phyloP scores from a whole-genome alignment of 2,888 invertebrate genomes.

The Sphinx pinastri region DNA sequence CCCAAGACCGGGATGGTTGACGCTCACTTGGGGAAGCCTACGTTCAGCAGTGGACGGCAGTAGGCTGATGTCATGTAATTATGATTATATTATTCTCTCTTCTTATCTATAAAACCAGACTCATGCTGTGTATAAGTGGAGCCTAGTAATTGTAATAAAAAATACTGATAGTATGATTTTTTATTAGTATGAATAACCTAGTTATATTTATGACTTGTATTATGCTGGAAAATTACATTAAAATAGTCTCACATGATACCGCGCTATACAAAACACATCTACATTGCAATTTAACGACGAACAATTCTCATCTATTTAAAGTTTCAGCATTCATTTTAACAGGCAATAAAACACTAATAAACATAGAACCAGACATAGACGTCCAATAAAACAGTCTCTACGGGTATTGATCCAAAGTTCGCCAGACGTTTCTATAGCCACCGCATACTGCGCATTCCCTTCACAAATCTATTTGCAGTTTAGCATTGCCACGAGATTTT shows the following conservation, averaged over 20 bases:
- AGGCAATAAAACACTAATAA: neutral
- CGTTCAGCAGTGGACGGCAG: too few species aligned
- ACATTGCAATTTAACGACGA: neutral
- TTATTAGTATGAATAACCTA: too few species aligned
- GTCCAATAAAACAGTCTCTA: slow-evolving; percentile 31
- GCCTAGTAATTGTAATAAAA: too few species aligned
- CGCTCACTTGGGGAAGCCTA: too few species aligned
- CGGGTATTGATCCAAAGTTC: slow-evolving; percentile 20
- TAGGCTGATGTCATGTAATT: too few species aligned
- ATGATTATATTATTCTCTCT: too few species aligned
- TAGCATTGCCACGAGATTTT: neutral
- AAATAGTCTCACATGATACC: neutral
- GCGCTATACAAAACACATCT: neutral
- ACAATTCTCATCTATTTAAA: neutral
- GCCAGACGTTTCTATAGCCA: slow-evolving; percentile 30
- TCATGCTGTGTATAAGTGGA: too few species aligned
- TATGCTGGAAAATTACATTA: too few species aligned
- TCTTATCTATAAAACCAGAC: too few species aligned
- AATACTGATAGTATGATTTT: too few species aligned
- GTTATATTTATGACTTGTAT: too few species aligned
- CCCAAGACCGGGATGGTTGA: too few species aligned
- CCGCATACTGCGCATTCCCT: slow-evolving; percentile 28
- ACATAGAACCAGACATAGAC: slow-evolving; percentile 30
- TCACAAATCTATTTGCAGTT: slow-evolving; percentile 2
- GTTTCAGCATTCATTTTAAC: neutral